Evolutionary conservation across 2,888 invertebrate genomes (phyloP).

Genomic region (Chouioia cunea): DNA sequence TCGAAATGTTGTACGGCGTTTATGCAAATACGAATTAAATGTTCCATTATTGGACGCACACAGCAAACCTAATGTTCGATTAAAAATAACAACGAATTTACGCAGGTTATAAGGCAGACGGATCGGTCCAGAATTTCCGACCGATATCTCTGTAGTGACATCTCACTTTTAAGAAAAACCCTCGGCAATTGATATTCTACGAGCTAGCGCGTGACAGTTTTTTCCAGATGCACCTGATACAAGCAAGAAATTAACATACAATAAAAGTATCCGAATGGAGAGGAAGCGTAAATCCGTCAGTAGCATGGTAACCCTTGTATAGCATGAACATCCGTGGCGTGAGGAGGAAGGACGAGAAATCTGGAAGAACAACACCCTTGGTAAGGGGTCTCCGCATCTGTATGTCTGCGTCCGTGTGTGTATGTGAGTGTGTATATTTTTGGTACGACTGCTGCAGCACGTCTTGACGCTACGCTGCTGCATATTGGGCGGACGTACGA

Average conservation of each 20-base stretch:
- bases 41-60: background rate
- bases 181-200: too few species aligned
- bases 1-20: too few species aligned
- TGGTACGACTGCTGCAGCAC: conserved; percentile 30
- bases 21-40: conserved; percentile 17
- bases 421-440: conserved; percentile 42
- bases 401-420: too few species aligned
- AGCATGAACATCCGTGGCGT: background rate
- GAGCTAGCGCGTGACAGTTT: too few species aligned
- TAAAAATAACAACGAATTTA: conserved; percentile 1
- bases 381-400: conserved; percentile 63
- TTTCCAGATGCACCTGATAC: too few species aligned
- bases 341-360: conserved; percentile 55
- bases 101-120: too few species aligned
- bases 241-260: too few species aligned
- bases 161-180: too few species aligned
- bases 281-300: conserved; percentile 37
- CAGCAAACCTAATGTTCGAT: background rate
- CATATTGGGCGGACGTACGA: conserved; percentile 54
- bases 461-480: conserved; percentile 57
- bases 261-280: conserved; percentile 4
- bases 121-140: too few species aligned
- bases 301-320: conserved; percentile 55
- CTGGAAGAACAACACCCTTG: conserved; percentile 61
- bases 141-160: too few species aligned